These are phyloP conservation scores for Chouioia cunea DNA, from an alignment of 2,888 invertebrate species.

Conservation along the genomic window DNA sequence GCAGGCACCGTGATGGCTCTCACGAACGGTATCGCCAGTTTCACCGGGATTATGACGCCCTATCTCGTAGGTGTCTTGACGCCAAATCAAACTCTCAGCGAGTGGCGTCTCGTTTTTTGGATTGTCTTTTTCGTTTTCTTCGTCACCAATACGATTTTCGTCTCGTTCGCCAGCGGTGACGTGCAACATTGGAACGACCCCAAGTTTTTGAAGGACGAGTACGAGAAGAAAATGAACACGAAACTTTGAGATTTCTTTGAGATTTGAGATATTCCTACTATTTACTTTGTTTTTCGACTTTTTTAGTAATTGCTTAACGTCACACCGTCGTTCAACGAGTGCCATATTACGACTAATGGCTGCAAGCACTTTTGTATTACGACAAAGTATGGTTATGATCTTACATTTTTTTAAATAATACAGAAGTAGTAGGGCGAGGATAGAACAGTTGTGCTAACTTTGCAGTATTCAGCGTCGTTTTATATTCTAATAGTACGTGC, in stretches of 20 bases:
- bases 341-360: not conserved
- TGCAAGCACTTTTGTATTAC: too few relatives aligned
- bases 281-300: too few relatives aligned
- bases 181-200: constrained; percentile 83
- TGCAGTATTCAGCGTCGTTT: too few relatives aligned
- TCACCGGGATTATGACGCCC: constrained; percentile 80
- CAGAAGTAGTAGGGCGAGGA: too few relatives aligned
- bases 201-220: constrained; percentile 53
- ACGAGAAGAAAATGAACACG: constrained; percentile 24
- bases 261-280: too few relatives aligned
- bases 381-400: too few relatives aligned
- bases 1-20: constrained; percentile 70
- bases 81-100: constrained; percentile 61
- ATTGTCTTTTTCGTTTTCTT: constrained; percentile 79
- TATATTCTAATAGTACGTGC: too few relatives aligned
- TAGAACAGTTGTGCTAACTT: too few relatives aligned
- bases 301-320: not conserved
- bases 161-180: constrained; percentile 80
- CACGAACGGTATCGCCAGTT: constrained; percentile 76
- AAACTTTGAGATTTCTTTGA: constrained; percentile 13
- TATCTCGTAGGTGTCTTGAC: constrained; percentile 77
- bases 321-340: not conserved
- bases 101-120: constrained; percentile 88
- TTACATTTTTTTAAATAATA: too few relatives aligned
- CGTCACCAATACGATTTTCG: constrained; percentile 77